Percentiles rank a stretch among this genome's conserved stretches.
phyloP scores from a whole-genome alignment of 2,888 invertebrate species.

The Melanchra persicariae region DNA sequence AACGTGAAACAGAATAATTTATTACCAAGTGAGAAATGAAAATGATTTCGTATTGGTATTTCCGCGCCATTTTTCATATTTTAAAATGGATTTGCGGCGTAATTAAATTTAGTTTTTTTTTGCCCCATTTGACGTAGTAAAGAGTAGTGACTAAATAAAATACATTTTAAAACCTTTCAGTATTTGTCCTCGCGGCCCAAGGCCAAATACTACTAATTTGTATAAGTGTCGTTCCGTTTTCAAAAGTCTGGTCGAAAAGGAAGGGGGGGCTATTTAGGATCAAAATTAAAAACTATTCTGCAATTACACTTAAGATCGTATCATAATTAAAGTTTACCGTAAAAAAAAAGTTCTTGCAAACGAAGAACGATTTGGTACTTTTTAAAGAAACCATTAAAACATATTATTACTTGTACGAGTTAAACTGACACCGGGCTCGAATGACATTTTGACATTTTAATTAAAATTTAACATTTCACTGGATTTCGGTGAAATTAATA shows the following conservation, averaged over 20 bases:
- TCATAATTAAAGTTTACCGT: neutral
- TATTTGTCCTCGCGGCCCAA: neutral
- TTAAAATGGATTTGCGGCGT: neutral
- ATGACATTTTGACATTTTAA: too few relatives aligned
- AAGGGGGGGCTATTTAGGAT: neutral
- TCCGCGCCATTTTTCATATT: neutral
- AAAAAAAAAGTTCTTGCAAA: neutral
- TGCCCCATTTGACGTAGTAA: neutral
- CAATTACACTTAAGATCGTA: neutral
- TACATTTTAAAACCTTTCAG: neutral
- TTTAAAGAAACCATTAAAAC: neutral
- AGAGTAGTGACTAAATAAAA: neutral
- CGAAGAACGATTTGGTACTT: neutral
- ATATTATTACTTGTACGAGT: too few relatives aligned
- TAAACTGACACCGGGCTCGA: too few relatives aligned
- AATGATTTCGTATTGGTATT: constrained; percentile 15
- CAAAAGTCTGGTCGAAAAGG: neutral
- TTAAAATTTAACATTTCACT: too few relatives aligned
- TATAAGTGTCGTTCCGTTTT: neutral
- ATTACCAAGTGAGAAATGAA: constrained; percentile 19
- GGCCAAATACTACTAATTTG: neutral
- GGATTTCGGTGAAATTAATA: too few relatives aligned
- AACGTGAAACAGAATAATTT: constrained; percentile 38
- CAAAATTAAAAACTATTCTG: neutral
- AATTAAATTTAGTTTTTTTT: constrained; percentile 5